phyloP scores from a whole-genome alignment of 2,888 invertebrate species.

The Drosophila siamana region DNA sequence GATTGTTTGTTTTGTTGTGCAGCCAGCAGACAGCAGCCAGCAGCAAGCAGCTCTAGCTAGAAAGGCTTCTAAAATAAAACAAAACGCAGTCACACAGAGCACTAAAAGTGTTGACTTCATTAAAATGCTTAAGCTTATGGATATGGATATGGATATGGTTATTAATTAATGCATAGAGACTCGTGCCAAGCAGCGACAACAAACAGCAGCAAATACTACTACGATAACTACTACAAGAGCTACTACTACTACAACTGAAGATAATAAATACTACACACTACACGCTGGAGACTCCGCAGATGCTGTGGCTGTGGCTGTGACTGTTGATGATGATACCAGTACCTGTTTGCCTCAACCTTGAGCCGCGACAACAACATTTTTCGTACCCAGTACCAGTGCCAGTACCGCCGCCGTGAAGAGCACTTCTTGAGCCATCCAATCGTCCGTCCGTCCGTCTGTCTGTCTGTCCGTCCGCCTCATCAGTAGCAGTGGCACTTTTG shows the following conservation, averaged over 20 bases:
- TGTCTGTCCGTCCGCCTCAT: slow-evolving; percentile 19
- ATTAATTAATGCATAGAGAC: slow-evolving; percentile 71
- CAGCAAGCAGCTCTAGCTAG: slow-evolving; percentile 38
- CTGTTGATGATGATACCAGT: slow-evolving; percentile 62
- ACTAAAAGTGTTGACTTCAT: slow-evolving; percentile 40
- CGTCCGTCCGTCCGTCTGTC: slow-evolving; percentile 17
- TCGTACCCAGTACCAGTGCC: slow-evolving; percentile 58
- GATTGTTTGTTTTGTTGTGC: neutral
- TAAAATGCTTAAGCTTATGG: slow-evolving; percentile 37
- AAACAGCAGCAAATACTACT: slow-evolving; percentile 3
- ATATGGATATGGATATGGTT: slow-evolving; percentile 36
- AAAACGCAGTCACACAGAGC: neutral
- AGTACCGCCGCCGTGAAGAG: slow-evolving; percentile 60
- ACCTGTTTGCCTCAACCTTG: slow-evolving; percentile 75
- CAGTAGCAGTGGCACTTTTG: slow-evolving; percentile 33
- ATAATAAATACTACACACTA: neutral
- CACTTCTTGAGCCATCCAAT: slow-evolving; percentile 66
- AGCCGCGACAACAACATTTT: slow-evolving; percentile 62
- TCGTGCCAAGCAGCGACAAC: slow-evolving; percentile 62
- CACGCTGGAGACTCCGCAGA: slow-evolving; percentile 5
- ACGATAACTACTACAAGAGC: neutral
- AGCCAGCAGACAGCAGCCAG: no score
- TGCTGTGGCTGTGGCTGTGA: slow-evolving; percentile 30
- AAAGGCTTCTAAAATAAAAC: slow-evolving; percentile 58
- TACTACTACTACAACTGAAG: slow-evolving; percentile 2